Percentiles rank a stretch among this genome's conserved stretches.
phyloP scores from a whole-genome alignment of 2,113 vertebrate genomes.

The Shinisaurus crocodilurus region DNA sequence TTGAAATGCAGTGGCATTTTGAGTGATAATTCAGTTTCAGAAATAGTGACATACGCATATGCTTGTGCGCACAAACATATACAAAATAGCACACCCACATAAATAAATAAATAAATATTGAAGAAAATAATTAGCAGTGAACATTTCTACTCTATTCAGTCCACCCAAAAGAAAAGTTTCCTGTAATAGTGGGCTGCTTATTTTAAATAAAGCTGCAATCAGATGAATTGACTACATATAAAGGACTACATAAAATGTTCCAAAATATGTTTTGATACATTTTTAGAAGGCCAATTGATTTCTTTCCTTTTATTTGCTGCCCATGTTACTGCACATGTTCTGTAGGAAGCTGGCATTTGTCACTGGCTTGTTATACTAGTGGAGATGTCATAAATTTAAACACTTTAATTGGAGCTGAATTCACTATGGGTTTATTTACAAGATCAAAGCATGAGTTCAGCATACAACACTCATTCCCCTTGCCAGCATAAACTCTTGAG shows the following conservation, averaged over 20 bases:
- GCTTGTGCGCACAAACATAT: constrained; percentile 32
- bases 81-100: neutral
- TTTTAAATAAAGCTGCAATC: constrained; percentile 39
- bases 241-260: constrained; percentile 39
- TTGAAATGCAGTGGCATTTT: constrained; percentile 63
- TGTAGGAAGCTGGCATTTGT: constrained; percentile 59
- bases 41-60: constrained; percentile 10
- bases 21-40: constrained; percentile 63
- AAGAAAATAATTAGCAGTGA: constrained; percentile 31
- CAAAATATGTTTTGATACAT: constrained; percentile 46
- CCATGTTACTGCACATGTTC: constrained; percentile 51
- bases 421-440: constrained; percentile 72
- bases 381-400: constrained; percentile 70
- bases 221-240: constrained; percentile 41
- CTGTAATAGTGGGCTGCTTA: neutral
- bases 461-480: constrained; percentile 63
- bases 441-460: constrained; percentile 75
- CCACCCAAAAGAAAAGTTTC: constrained; percentile 31
- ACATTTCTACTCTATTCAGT: constrained; percentile 16
- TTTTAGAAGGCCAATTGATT: constrained; percentile 43
- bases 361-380: constrained; percentile 57
- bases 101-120: neutral
- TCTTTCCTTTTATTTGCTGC: constrained; percentile 25
- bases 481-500: constrained; percentile 63
- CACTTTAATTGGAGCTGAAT: constrained; percentile 70